These are phyloP conservation scores for Bombus vancouverensis DNA, from an alignment of 1,140 invertebrate genomes.

Conservation along the genomic window DNA sequence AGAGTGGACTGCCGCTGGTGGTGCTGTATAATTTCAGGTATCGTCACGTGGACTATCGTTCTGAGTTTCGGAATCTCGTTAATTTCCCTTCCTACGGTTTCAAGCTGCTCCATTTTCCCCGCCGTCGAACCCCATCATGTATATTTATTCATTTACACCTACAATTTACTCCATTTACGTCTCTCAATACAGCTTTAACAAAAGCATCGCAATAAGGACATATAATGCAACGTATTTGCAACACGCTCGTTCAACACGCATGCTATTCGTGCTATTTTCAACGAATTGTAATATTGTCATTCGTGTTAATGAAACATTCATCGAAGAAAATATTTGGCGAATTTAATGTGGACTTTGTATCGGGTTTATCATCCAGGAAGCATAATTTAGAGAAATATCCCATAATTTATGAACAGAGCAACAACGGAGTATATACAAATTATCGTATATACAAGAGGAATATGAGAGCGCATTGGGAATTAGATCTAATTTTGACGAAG, in stretches of 20 bases:
- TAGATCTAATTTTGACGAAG: not conserved
- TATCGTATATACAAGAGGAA: not conserved
- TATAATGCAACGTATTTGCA: too few relatives aligned
- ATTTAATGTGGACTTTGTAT: not conserved
- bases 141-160: not conserved
- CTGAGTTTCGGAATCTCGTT: conserved; percentile 64
- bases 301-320: not conserved
- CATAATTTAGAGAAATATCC: not conserved
- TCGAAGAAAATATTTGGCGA: not conserved
- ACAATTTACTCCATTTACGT: too few relatives aligned
- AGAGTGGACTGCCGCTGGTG: conserved; percentile 54
- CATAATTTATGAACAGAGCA: not conserved
- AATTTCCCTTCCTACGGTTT: conserved; percentile 48
- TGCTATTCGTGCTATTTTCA: too few relatives aligned
- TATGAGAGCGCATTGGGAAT: not conserved
- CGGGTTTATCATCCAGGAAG: not conserved
- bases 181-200: too few relatives aligned
- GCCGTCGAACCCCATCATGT: not conserved
- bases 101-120: conserved; percentile 42
- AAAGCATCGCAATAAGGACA: too few relatives aligned
- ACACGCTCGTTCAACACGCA: too few relatives aligned
- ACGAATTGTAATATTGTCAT: too few relatives aligned
- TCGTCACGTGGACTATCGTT: conserved; percentile 50
- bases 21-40: conserved; percentile 62
- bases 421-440: not conserved